Conservation (phyloP, 1,140 invertebrate genomes). For the Bombyx mandarina region DNA sequence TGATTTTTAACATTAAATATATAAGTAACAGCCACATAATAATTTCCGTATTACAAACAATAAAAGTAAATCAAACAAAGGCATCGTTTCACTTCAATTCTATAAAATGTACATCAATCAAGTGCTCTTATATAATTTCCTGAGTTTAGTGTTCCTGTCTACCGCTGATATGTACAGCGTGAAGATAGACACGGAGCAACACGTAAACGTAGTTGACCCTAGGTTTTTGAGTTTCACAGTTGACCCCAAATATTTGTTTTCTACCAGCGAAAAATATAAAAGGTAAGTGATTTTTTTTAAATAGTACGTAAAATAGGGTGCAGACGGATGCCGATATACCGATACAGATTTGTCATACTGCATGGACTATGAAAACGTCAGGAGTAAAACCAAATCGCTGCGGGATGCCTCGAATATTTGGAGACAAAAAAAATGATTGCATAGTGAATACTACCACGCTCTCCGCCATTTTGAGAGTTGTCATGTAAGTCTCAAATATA, state of each 20-base stretch:
- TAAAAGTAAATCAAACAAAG: neutral
- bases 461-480: too few relatives aligned
- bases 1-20: too few relatives aligned
- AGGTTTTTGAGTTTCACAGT: conserved; percentile 77
- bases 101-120: neutral
- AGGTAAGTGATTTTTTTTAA: conserved; percentile 25
- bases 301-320: too few relatives aligned
- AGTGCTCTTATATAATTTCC: neutral
- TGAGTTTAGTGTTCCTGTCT: conserved; percentile 6
- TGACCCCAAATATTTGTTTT: conserved; percentile 69
- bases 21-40: neutral
- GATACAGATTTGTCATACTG: too few relatives aligned
- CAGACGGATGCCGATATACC: too few relatives aligned
- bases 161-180: conserved; percentile 35
- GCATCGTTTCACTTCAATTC: neutral
- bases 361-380: too few relatives aligned
- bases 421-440: too few relatives aligned
- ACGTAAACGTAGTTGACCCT: conserved; percentile 69
- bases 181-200: conserved; percentile 46
- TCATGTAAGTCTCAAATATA: too few relatives aligned
- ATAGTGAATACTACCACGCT: too few relatives aligned
- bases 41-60: neutral
- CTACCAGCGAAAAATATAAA: conserved; percentile 36
- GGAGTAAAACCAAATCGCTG: too few relatives aligned
- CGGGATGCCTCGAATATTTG: too few relatives aligned